Percentiles rank a stretch among this genome's conserved stretches.
These are phyloP conservation scores for Tenodera sinensis DNA, from an alignment of 2,888 invertebrate species.

Conservation along the genomic window DNA sequence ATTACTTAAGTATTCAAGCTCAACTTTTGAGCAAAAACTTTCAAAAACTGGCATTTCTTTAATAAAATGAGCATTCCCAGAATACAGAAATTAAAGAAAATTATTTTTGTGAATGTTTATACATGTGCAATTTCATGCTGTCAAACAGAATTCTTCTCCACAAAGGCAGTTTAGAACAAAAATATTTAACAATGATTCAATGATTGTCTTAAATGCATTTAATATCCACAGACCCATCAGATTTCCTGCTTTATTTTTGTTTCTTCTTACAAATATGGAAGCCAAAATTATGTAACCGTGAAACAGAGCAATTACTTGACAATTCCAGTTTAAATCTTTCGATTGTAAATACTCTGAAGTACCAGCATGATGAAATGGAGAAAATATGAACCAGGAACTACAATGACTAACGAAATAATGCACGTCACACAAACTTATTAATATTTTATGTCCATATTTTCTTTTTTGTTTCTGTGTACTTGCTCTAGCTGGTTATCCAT, in stretches of 20 bases:
- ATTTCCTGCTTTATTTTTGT: background rate
- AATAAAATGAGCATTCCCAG: too few relatives aligned
- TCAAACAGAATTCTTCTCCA: background rate
- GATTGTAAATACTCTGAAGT: background rate
- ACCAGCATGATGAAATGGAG: background rate
- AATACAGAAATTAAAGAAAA: too few relatives aligned
- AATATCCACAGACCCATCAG: background rate
- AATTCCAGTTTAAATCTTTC: background rate
- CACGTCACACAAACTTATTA: background rate
- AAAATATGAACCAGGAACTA: background rate
- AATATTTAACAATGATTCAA: background rate
- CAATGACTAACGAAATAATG: background rate
- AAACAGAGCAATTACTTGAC: background rate
- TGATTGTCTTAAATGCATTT: background rate
- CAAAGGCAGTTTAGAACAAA: background rate
- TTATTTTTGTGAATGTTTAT: too few relatives aligned
- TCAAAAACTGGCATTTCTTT: too few relatives aligned
- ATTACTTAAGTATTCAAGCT: too few relatives aligned
- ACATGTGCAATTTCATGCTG: too few relatives aligned
- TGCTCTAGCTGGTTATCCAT: too few relatives aligned
- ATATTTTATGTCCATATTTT: background rate
- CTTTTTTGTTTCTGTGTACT: too few relatives aligned
- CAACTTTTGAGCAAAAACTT: too few relatives aligned
- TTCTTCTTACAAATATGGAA: background rate
- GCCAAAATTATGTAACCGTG: background rate